These are phyloP conservation scores for Falco punctatus DNA, from an alignment of 2,113 vertebrate genomes.

Conservation along the genomic window DNA sequence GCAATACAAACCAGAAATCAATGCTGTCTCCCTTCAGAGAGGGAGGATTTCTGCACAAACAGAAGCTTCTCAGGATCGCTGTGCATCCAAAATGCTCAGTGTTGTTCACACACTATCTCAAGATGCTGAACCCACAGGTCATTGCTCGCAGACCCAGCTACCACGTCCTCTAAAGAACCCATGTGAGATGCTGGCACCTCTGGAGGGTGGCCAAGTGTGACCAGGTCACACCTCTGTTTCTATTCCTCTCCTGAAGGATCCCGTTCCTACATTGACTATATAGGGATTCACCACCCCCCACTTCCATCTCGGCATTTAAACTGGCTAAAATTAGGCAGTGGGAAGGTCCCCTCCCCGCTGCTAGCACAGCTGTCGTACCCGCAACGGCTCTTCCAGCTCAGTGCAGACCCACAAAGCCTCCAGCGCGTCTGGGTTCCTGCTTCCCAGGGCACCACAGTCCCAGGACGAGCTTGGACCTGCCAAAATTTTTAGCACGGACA, in stretches of 20 bases:
- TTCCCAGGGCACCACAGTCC: neutral
- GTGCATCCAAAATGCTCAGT: accelerated
- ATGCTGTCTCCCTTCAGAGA: neutral
- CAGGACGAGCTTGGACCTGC: neutral
- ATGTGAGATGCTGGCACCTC: neutral
- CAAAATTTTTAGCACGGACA: neutral
- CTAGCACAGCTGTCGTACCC: neutral
- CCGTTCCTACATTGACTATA: neutral
- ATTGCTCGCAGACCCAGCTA: neutral
- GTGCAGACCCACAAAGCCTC: neutral
- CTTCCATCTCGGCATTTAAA: neutral
- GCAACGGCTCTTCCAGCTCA: neutral
- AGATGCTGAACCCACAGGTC: neutral
- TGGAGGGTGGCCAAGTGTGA: neutral
- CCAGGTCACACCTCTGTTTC: neutral
- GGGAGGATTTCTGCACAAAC: neutral
- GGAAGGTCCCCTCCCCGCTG: neutral
- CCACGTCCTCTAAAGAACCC: neutral
- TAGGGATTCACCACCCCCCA: neutral
- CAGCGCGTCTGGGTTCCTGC: too few relatives aligned
- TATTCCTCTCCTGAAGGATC: neutral
- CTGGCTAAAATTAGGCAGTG: neutral
- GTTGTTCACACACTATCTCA: accelerated
- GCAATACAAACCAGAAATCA: neutral
- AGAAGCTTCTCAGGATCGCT: too few relatives aligned